phyloP scores from a whole-genome alignment of 2,797 vertebrate species.

The Enoplosus armatus region DNA sequence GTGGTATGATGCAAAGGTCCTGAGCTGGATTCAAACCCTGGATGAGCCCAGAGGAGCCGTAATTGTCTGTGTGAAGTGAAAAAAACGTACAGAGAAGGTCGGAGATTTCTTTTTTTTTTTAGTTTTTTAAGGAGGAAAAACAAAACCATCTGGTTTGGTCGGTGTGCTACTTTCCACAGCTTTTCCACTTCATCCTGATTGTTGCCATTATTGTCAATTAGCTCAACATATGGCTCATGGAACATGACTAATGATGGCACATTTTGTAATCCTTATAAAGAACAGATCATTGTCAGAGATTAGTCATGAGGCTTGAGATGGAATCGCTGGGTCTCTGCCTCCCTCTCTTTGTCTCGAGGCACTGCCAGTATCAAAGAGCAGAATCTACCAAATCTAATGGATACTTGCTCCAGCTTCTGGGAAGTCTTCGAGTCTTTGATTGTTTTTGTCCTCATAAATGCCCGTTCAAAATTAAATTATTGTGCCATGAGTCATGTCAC shows the following conservation, averaged over 20 bases:
- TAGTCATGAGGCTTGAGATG: constrained; percentile 62
- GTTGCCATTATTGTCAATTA: constrained; percentile 77
- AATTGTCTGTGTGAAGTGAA: constrained; percentile 14
- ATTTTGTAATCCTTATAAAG: constrained; percentile 71
- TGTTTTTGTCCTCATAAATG: constrained; percentile 60
- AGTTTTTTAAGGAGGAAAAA: constrained; percentile 10
- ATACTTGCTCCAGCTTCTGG: constrained; percentile 66
- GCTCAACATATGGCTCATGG: constrained; percentile 69
- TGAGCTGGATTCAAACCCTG: not conserved
- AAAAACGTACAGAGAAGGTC: constrained; percentile 28
- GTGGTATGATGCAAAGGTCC: not conserved
- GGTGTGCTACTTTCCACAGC: constrained; percentile 59
- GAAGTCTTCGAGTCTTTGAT: constrained; percentile 54
- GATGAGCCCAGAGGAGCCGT: not conserved
- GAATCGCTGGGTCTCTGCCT: constrained; percentile 29
- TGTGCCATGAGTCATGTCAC: constrained; percentile 54
- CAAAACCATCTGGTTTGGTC: constrained; percentile 71
- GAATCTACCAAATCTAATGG: constrained; percentile 68
- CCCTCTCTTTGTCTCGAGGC: constrained; percentile 51
- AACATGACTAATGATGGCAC: constrained; percentile 73
- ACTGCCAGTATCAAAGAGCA: constrained; percentile 63
- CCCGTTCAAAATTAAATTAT: constrained; percentile 60
- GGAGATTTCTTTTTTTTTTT: constrained; percentile 2
- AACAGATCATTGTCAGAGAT: constrained; percentile 71
- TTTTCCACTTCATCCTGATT: constrained; percentile 68